Evolutionary conservation across 2,113 vertebrate genomes (phyloP), one percentile per base, ranked within the genome.

Genomic region (Pitta sordida): DNA sequence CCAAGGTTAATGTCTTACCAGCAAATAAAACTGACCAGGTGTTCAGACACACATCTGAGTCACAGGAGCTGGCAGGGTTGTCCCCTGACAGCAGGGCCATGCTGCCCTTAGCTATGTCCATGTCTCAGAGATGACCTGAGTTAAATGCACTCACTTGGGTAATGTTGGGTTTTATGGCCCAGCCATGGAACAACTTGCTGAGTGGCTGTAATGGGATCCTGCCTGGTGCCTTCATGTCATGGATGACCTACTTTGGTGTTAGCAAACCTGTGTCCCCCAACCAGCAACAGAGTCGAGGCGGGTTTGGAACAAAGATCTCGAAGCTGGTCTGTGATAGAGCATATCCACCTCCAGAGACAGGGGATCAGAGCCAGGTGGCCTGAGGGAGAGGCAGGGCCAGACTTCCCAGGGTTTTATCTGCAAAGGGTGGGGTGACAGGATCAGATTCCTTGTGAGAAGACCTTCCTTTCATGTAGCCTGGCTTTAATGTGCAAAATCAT

Each of bases 401-500:
- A 32, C 23, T 68, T 92, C 11, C 68, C 43, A 46, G 32, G 55
- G 20, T 21, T 74, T 91, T 55, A 55, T 83, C 53, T 77, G 18
- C 4, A 4, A 65, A 60, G 9, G 17, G 32, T 0, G 2, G 20
- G 30, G 41, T 7, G 41, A 49, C 1, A 4, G 26, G 30, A 65
- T 49, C 2, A 3, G 36, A 77, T 58, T 0, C 1, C 67, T 89
- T 82, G 26, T 59, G 73, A 91, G 46, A 30, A 86, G 60, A 51
- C 18, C 3, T 77, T 78, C 23, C 73, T 93, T 92, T 95, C 59
- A 88, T 86, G 80, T 81, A 13, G 23, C 5, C 15, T 49, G 19
- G 32, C 76, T 92, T 91, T 83, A 91, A 70, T 86, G 60, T 86
- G 80, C 27, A 29, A 81, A 88, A 70, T 3, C 36, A 29, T 10